phyloP scores from a whole-genome alignment of 2,888 invertebrate species.

The Zootermopsis nevadensis region DNA sequence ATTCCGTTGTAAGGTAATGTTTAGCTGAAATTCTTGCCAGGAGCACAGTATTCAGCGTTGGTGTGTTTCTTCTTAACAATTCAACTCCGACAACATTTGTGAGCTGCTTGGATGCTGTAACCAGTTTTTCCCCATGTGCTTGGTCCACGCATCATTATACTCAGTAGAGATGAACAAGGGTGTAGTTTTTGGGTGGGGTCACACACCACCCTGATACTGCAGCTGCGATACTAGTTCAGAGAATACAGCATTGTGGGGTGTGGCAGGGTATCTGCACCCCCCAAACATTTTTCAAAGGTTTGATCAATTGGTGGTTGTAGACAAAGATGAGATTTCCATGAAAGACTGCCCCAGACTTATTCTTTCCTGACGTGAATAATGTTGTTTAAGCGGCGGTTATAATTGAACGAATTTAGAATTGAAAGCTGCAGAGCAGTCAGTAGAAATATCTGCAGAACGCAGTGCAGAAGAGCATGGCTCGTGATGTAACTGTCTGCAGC shows the following conservation, averaged over 20 bases:
- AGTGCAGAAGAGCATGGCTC: not conserved
- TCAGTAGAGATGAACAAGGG: constrained; percentile 17
- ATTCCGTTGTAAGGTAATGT: no score
- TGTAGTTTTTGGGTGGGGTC: constrained; percentile 39
- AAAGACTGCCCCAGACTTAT: not conserved
- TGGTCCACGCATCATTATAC: constrained; percentile 9
- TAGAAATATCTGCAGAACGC: constrained; percentile 16
- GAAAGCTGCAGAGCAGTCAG: not conserved
- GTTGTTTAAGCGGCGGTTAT: constrained; percentile 2
- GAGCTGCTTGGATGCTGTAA: not conserved
- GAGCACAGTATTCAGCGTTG: not conserved
- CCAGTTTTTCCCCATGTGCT: constrained; percentile 6
- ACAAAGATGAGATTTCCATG: constrained; percentile 25
- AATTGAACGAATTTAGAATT: not conserved
- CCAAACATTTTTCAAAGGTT: not conserved
- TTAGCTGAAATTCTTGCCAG: no score
- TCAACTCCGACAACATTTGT: not conserved
- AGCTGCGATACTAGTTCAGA: constrained; percentile 21
- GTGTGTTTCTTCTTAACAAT: not conserved
- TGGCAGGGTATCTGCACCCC: constrained; percentile 19
- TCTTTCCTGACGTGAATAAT: not conserved
- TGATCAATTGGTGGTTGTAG: constrained; percentile 15
- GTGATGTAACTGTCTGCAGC: no score
- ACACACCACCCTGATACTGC: not conserved
- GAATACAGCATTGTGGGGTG: constrained; percentile 35